phyloP scores from a whole-genome alignment of 2,888 invertebrate genomes.

The Cyclophora albipunctata region DNA sequence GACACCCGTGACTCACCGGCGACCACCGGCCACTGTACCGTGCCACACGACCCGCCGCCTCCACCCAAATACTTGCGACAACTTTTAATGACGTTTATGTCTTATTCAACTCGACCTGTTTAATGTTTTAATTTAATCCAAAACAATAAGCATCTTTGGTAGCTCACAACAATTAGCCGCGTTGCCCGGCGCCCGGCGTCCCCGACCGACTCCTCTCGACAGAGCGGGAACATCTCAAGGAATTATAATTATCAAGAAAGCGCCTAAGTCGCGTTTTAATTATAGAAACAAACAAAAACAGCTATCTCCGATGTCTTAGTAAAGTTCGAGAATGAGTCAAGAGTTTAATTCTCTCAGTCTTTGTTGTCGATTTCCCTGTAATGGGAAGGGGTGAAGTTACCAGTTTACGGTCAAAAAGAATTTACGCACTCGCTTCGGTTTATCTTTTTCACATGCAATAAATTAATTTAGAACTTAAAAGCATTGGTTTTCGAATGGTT shows the following conservation, averaged over 20 bases:
- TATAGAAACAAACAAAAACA: constrained; percentile 67
- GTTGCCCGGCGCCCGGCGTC: constrained; percentile 18
- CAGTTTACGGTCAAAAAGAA: constrained; percentile 12
- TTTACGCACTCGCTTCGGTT: not conserved
- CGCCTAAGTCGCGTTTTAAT: constrained; percentile 62
- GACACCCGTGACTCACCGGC: constrained; percentile 44
- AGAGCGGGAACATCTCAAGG: constrained; percentile 47
- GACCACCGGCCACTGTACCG: constrained; percentile 31
- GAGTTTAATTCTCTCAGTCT: constrained; percentile 43
- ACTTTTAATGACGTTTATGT: constrained; percentile 17
- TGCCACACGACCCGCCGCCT: constrained; percentile 25
- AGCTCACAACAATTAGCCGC: constrained; percentile 22
- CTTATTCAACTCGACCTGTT: constrained; percentile 13
- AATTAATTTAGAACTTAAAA: constrained; percentile 21
- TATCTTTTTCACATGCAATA: not conserved
- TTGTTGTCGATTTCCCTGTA: constrained; percentile 35
- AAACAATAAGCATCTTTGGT: constrained; percentile 30
- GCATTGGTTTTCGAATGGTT: constrained; percentile 24
- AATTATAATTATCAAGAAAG: constrained; percentile 58
- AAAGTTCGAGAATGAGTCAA: constrained; percentile 40
- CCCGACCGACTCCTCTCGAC: constrained; percentile 24
- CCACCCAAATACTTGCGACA: constrained; percentile 30
- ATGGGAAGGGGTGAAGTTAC: constrained; percentile 20
- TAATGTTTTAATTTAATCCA: constrained; percentile 17
- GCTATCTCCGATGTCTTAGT: constrained; percentile 53